A percentile compares a stretch with the other conserved stretches of the same genome.
These are phyloP conservation scores for Octonoba sinensis DNA, from an alignment of 2,888 invertebrate species.

Conservation along the genomic window DNA sequence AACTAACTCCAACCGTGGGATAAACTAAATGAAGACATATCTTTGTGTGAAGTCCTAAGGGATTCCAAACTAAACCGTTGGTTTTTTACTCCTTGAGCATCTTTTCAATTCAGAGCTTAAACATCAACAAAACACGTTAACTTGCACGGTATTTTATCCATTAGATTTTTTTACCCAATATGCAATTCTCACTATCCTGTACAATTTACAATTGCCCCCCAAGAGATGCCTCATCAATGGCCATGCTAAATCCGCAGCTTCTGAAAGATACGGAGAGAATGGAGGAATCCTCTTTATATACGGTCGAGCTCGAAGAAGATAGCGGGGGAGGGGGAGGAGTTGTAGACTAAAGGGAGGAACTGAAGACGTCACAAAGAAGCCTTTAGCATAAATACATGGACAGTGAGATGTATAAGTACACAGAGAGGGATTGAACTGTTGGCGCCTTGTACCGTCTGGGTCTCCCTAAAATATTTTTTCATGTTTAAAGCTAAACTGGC, in stretches of 20 bases:
- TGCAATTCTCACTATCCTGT: no score
- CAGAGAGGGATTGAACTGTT: constrained; percentile 57
- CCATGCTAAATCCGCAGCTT: constrained; percentile 20
- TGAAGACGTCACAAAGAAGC: constrained; percentile 45
- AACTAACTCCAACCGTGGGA: no score
- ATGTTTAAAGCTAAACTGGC: no score
- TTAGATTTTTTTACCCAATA: no score
- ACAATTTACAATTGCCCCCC: constrained; percentile 51
- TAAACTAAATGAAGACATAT: no score
- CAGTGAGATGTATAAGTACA: constrained; percentile 42
- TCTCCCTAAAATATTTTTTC: not conserved
- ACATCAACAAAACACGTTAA: no score
- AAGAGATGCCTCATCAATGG: constrained; percentile 18
- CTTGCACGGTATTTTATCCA: no score
- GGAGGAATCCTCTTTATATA: not conserved
- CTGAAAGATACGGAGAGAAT: not conserved
- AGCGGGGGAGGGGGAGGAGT: constrained; percentile 6
- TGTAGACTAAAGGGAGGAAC: constrained; percentile 10
- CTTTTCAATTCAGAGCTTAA: no score
- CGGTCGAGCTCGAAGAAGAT: not conserved
- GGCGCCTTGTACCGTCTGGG: constrained; percentile 58
- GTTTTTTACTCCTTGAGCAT: no score
- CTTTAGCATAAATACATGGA: constrained; percentile 61
- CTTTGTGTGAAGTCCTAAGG: no score
- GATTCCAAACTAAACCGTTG: no score